Evolutionary conservation across 1,140 invertebrate genomes (phyloP), one percentile per base, ranked within the genome.

Genomic region (Ooceraea biroi): DNA sequence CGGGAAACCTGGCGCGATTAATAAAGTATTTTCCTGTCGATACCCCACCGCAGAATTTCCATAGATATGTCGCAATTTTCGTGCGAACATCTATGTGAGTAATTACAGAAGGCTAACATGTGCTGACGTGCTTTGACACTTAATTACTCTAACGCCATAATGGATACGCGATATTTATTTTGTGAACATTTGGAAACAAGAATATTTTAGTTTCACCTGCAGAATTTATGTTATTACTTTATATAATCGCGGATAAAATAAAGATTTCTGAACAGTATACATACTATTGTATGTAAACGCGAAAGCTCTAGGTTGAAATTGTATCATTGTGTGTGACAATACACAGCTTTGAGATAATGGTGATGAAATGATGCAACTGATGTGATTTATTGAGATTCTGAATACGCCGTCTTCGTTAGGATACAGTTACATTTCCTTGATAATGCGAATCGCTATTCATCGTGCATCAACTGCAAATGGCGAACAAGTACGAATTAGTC

Each of bases 341-440:
- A 73, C 41, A 25, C 50, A 63, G 19, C 30, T 44, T 69, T 36
- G 41, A 80, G 27, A 55, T 27, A 8, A 41, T 10, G 14, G 22
- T 55, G 36, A 69, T 22, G 27, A 50, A 58, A 46, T 71, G 57
- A 69, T 58, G 50, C n/a, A 48, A 36, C 57, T 50, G 52, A 27
- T 44, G 36, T 22, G 65, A 50, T 58, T 71, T 80, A 78, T 78
- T 78, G 63, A 50, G 63, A 78, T 69, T 78, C 48, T 30, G 65
- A 80, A 71, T 46, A 14, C 19, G 25, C 25, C 0, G 12, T 46
- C 25, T 46, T 80, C 36, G 8, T 50, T 44, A 11, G 12, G 57
- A 69, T 61, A 68, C 61, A 78, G 69, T 57, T 80, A n/a, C 17
- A 58, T 71, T 57, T 77, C 57, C 76, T 71, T 65, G 68, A 57